phyloP scores from a whole-genome alignment of 2,113 vertebrate genomes.

The Romanogobio albipinnatus region DNA sequence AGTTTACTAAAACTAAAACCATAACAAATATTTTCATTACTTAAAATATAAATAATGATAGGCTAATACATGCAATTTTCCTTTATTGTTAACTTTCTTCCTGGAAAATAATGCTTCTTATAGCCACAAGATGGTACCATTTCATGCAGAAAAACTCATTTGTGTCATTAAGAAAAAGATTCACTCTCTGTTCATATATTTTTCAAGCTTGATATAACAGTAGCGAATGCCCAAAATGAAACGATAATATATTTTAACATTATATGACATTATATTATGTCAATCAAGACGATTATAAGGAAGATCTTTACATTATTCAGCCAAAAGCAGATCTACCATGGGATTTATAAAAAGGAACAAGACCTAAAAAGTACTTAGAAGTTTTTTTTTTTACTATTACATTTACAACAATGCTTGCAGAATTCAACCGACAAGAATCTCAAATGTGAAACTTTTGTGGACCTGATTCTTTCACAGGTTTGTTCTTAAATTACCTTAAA shows the following conservation, averaged over 20 bases:
- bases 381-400: background rate
- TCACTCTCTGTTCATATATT: background rate
- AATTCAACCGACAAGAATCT: background rate
- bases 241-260: background rate
- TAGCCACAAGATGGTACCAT: constrained; percentile 16
- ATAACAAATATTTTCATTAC: background rate
- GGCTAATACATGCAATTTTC: background rate
- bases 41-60: background rate
- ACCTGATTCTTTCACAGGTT: too few species aligned
- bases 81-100: background rate
- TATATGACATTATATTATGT: too few species aligned
- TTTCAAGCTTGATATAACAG: background rate
- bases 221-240: background rate
- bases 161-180: too few species aligned
- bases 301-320: background rate
- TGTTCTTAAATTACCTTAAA: background rate
- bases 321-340: background rate
- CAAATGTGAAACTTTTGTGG: too few species aligned
- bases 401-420: background rate
- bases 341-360: background rate
- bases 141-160: background rate
- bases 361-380: background rate
- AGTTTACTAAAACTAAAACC: background rate
- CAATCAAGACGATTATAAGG: too few species aligned
- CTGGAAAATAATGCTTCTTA: background rate